These are phyloP conservation scores for Pimephales promelas DNA, from an alignment of 2,113 vertebrate genomes.

Conservation along the genomic window DNA sequence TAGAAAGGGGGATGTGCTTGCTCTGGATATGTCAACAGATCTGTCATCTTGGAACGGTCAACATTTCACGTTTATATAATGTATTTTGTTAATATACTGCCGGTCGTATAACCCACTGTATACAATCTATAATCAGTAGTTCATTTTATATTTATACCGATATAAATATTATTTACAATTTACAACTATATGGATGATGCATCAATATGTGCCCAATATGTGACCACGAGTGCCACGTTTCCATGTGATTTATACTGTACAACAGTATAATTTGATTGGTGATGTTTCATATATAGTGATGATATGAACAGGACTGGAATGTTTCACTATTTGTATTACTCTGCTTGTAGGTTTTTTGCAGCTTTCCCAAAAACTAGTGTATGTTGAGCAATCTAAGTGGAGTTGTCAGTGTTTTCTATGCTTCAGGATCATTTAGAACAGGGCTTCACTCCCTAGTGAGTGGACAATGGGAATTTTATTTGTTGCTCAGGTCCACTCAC, in stretches of 20 bases:
- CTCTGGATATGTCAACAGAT: background rate
- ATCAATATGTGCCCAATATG: background rate
- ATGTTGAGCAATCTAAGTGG: background rate
- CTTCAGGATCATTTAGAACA: background rate
- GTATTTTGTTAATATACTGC: background rate
- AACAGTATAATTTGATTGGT: background rate
- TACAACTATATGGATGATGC: background rate
- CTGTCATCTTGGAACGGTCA: background rate
- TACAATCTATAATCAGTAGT: background rate
- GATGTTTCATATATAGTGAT: background rate
- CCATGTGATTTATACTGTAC: background rate
- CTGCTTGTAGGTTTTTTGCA: background rate
- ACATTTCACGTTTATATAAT: background rate
- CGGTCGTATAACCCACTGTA: background rate
- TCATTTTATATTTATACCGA: background rate
- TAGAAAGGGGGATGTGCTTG: background rate
- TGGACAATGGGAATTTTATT: background rate
- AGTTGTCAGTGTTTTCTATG: constrained; percentile 6
- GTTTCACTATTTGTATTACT: background rate
- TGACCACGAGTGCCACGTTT: background rate
- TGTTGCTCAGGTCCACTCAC: constrained; percentile 1
- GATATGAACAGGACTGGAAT: background rate
- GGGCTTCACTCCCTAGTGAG: background rate
- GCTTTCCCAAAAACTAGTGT: background rate
- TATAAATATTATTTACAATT: background rate